Evolutionary conservation across 53 echinoderm and acorn worm species (phyloP).

Genomic region (Temnopleurus reevesii): DNA sequence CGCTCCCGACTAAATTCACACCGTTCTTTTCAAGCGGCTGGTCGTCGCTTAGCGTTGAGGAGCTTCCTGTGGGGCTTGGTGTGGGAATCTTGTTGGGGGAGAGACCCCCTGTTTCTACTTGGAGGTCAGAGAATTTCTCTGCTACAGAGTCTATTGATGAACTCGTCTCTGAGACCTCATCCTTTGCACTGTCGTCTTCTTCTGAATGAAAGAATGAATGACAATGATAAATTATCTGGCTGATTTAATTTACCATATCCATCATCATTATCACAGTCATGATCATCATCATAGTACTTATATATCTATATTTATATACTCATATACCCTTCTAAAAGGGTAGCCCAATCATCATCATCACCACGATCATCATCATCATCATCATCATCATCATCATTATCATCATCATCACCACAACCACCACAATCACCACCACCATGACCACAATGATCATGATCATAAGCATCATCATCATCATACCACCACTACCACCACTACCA

Average conservation of each 20-base stretch:
- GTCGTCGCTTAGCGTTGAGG: conserved; percentile 91
- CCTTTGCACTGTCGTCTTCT: conserved; percentile 50
- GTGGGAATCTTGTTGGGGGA: conserved; percentile 84
- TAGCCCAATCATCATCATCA: background rate
- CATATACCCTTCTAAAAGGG: too few relatives aligned
- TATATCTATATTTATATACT: too few relatives aligned
- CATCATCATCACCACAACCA: conserved; percentile 14
- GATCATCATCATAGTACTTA: conserved; percentile 32
- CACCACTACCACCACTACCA: background rate
- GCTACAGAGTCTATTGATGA: conserved; percentile 65
- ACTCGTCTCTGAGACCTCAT: conserved; percentile 61
- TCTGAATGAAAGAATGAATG: background rate
- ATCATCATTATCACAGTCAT: background rate
- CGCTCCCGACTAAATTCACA: conserved; percentile 80
- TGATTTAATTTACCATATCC: background rate
- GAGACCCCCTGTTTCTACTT: conserved; percentile 75
- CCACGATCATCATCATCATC: background rate
- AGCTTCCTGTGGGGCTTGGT: conserved; percentile 91
- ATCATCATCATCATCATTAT: conserved; percentile 20
- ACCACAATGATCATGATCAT: background rate
- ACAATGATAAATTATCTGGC: background rate
- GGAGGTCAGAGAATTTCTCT: conserved; percentile 79
- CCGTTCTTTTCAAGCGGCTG: conserved; percentile 90
- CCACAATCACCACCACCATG: background rate
- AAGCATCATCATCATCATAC: background rate